Evolutionary conservation across 2,797 vertebrate species (phyloP).

Genomic region (Sandelia bainsii): DNA sequence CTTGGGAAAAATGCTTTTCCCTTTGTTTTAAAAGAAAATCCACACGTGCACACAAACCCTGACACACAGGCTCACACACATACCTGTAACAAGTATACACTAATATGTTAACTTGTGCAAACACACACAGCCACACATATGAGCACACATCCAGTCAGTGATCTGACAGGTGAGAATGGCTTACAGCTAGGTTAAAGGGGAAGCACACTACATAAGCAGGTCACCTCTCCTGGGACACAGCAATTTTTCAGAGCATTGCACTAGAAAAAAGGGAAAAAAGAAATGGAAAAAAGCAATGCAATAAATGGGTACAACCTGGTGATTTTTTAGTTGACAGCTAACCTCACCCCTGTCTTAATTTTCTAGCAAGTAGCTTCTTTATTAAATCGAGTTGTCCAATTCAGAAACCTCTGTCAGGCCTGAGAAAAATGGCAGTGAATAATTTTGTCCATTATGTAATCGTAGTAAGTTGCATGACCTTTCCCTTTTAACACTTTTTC

Average conservation of each 20-base stretch:
- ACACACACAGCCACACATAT: conserved; percentile 19
- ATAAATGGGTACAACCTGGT: conserved; percentile 31
- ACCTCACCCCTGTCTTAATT: conserved; percentile 5
- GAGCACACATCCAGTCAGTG: conserved; percentile 42
- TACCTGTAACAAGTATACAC: background rate
- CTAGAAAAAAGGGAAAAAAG: conserved; percentile 24
- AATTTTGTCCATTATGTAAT: conserved; percentile 34
- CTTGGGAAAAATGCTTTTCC: conserved; percentile 47
- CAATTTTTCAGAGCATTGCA: conserved; percentile 54
- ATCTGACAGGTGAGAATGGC: conserved; percentile 79
- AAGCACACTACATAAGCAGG: conserved; percentile 77
- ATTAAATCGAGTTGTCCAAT: conserved; percentile 24
- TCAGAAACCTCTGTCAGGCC: conserved; percentile 11
- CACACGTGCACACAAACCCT: conserved; percentile 1
- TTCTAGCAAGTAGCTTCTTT: conserved; percentile 11
- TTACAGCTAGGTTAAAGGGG: conserved; percentile 75
- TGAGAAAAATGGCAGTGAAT: conserved; percentile 30
- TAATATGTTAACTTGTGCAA: conserved; percentile 14
- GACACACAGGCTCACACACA: background rate
- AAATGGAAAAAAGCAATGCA: conserved; percentile 21
- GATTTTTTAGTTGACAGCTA: conserved; percentile 10
- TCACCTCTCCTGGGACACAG: conserved; percentile 77
- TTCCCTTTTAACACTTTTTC: conserved; percentile 23
- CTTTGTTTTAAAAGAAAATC: conserved; percentile 27
- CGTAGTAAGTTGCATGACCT: conserved; percentile 29